Conservation (phyloP, 2,113 vertebrate species). For the Sebastes fasciatus region DNA sequence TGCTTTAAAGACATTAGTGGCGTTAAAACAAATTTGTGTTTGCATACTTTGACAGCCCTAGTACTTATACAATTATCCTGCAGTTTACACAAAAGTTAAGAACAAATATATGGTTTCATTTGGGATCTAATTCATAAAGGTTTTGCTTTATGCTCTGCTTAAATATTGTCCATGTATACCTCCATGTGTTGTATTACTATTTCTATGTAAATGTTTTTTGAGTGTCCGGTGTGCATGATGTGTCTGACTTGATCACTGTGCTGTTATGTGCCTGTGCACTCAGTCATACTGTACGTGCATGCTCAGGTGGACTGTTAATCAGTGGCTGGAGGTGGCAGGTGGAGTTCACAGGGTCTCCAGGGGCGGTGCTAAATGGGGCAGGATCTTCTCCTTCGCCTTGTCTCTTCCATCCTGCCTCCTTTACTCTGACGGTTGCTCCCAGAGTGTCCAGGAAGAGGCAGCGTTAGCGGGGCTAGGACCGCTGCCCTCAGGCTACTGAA, state of each 20-base stretch:
- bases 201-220: constrained; percentile 14
- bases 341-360: constrained; percentile 43
- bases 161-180: constrained; percentile 5
- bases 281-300: constrained; percentile 50
- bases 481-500: constrained; percentile 43
- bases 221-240: constrained; percentile 53
- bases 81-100: neutral
- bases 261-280: constrained; percentile 41
- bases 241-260: constrained; percentile 36
- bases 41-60: too few relatives aligned
- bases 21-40: too few relatives aligned
- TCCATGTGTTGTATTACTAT: constrained; percentile 11
- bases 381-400: constrained; percentile 48
- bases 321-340: constrained; percentile 53
- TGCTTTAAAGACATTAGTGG: too few relatives aligned
- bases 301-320: constrained; percentile 54
- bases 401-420: constrained; percentile 63
- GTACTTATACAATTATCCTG: neutral
- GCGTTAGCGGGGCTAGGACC: constrained; percentile 23
- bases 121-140: neutral
- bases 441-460: constrained; percentile 47
- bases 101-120: neutral
- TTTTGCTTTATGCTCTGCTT: constrained; percentile 16
- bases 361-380: constrained; percentile 54
- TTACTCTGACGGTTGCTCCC: constrained; percentile 62